A percentile compares a stretch with the other conserved stretches of the same genome.
Conservation (phyloP, 2,888 invertebrate genomes). For the Arrhopalites spinosus region DNA sequence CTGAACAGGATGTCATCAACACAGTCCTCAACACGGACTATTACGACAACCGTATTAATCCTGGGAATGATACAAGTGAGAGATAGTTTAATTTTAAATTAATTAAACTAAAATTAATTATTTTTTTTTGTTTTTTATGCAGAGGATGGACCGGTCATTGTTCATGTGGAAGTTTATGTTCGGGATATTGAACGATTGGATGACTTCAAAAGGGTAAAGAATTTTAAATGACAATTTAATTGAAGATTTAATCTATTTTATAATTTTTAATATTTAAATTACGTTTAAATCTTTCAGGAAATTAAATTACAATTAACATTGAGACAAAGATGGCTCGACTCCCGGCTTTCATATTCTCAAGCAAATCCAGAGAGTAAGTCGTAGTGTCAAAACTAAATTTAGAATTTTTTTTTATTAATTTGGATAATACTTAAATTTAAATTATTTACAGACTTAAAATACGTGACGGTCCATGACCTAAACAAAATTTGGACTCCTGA, state of each 20-base stretch:
- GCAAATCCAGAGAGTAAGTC: conserved; percentile 34
- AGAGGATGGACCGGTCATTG: not conserved
- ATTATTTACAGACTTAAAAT: conserved; percentile 32
- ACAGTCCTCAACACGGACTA: not conserved
- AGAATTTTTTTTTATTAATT: too few relatives aligned
- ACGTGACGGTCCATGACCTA: conserved; percentile 50
- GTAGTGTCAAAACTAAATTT: too few relatives aligned
- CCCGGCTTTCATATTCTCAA: conserved; percentile 44
- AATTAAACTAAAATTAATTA: too few relatives aligned
- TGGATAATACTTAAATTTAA: too few relatives aligned
- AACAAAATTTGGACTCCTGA: conserved; percentile 62
- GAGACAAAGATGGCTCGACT: conserved; percentile 55
- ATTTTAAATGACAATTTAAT: too few relatives aligned
- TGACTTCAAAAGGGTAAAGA: conserved; percentile 3
- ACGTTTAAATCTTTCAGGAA: conserved; percentile 48
- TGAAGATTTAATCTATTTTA: too few relatives aligned
- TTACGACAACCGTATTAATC: not conserved
- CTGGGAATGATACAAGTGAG: conserved; percentile 19
- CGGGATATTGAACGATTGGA: conserved; percentile 18
- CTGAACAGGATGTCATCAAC: conserved; percentile 12
- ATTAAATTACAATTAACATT: conserved; percentile 54
- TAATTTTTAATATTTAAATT: not conserved
- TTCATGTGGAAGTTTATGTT: conserved; percentile 14
- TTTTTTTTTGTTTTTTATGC: not conserved
- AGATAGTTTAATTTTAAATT: not conserved